Conservation (phyloP, 2,797 vertebrate species). For the Argyrosomus regius region DNA sequence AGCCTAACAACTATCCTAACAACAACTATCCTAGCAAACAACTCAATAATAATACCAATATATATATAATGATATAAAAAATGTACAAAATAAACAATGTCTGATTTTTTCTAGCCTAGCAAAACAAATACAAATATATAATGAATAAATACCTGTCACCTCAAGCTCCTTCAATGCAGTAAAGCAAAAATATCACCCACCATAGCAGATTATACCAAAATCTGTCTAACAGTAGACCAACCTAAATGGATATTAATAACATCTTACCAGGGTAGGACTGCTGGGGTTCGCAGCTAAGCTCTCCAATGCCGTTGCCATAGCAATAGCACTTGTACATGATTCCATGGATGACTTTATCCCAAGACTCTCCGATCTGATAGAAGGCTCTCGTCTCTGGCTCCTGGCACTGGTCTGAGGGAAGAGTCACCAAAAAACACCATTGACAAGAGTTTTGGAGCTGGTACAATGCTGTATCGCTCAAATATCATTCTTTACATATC, state of each 20-base stretch:
- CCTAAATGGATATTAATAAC: background rate
- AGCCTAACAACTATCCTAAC: too few species aligned
- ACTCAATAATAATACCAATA: too few species aligned
- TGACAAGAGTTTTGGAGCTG: background rate
- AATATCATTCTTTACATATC: background rate
- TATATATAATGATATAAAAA: background rate
- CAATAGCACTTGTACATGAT: slow-evolving; percentile 95
- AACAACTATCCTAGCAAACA: too few species aligned
- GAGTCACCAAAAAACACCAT: slow-evolving; percentile 14
- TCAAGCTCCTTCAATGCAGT: background rate
- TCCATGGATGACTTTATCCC: slow-evolving; percentile 93
- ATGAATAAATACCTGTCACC: background rate
- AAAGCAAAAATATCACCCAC: too few species aligned
- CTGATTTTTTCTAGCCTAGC: background rate
- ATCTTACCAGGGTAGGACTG: slow-evolving; percentile 90
- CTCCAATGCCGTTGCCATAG: slow-evolving; percentile 96
- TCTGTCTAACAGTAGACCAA: background rate
- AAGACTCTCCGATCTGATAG: slow-evolving; percentile 96
- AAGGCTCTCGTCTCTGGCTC: slow-evolving; percentile 93
- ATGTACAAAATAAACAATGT: background rate
- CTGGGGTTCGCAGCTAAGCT: slow-evolving; percentile 95
- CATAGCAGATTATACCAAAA: too few species aligned
- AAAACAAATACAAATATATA: background rate
- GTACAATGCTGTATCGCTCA: background rate
- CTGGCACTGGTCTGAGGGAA: slow-evolving; percentile 94